Percentiles rank a stretch among this genome's conserved stretches.
Evolutionary conservation across 2,113 vertebrate genomes (phyloP).

Genomic region (Elephas maximus): DNA sequence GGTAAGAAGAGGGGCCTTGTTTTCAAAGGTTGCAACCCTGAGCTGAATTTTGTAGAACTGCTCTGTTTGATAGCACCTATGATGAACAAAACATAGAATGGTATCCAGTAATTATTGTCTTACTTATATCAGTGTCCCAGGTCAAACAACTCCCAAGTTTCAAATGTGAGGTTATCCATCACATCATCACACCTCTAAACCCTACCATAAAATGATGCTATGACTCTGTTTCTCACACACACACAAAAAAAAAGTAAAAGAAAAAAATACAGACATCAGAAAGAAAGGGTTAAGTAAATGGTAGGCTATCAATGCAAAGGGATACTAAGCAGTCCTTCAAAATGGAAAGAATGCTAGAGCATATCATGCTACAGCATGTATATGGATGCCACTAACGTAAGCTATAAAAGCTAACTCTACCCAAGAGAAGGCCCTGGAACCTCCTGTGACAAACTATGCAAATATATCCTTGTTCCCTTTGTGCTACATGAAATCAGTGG

Average conservation of each 20-base stretch:
- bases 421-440: neutral
- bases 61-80: neutral
- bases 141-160: neutral
- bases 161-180: neutral
- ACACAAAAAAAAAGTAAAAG: neutral
- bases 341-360: neutral
- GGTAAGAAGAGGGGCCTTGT: neutral
- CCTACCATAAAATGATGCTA: neutral
- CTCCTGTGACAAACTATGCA: neutral
- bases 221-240: neutral
- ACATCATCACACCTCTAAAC: neutral
- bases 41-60: neutral
- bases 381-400: neutral
- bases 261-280: neutral
- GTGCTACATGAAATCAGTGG: neutral
- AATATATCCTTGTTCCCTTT: neutral
- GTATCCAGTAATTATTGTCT: neutral
- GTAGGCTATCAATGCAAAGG: neutral
- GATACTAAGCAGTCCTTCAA: neutral
- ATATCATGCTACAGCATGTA: neutral
- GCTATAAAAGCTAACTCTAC: neutral
- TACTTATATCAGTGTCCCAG: neutral
- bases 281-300: conserved; percentile 15
- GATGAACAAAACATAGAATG: neutral
- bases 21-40: neutral